These are phyloP conservation scores for Xiphophorus hellerii DNA, from an alignment of 2,113 vertebrate genomes.

Conservation along the genomic window DNA sequence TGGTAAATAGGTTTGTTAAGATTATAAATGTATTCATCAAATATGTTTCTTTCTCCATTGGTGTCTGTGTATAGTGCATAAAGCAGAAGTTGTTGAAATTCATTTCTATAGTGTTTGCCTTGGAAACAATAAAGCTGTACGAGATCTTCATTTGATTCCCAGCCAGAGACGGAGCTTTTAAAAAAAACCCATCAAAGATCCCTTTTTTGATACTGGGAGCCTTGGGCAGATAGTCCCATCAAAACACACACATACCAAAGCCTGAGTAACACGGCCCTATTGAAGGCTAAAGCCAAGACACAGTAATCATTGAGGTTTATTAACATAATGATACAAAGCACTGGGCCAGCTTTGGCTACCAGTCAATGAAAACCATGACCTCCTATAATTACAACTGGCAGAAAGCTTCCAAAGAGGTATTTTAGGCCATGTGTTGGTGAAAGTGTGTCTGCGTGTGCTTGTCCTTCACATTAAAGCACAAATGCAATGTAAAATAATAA, in stretches of 20 bases:
- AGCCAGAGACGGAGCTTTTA: constrained; percentile 18
- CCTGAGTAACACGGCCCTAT: constrained; percentile 22
- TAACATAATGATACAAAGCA: constrained; percentile 59
- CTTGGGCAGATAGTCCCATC: constrained; percentile 16
- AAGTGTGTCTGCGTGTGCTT: constrained; percentile 13
- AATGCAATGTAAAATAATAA: constrained; percentile 49
- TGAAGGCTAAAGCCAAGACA: constrained; percentile 43
- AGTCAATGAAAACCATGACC: constrained; percentile 53
- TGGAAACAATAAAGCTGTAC: background rate
- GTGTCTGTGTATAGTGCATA: too few species aligned
- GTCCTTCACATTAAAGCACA: constrained; percentile 25
- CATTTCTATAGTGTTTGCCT: background rate
- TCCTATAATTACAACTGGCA: constrained; percentile 53
- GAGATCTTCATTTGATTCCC: constrained; percentile 3
- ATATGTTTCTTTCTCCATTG: too few species aligned
- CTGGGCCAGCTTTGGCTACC: constrained; percentile 35
- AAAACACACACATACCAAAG: constrained; percentile 4
- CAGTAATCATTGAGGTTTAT: constrained; percentile 44
- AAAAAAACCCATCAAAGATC: constrained; percentile 32
- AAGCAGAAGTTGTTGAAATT: too few species aligned
- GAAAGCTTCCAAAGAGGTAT: constrained; percentile 28
- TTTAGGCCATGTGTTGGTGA: constrained; percentile 20
- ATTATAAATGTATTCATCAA: too few species aligned
- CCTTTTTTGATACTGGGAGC: constrained; percentile 20
- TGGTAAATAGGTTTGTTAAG: too few species aligned